A percentile compares a stretch with the other conserved stretches of the same genome.
These are phyloP conservation scores for Nephotettix cincticeps DNA, from an alignment of 1,140 invertebrate genomes.

Conservation along the genomic window DNA sequence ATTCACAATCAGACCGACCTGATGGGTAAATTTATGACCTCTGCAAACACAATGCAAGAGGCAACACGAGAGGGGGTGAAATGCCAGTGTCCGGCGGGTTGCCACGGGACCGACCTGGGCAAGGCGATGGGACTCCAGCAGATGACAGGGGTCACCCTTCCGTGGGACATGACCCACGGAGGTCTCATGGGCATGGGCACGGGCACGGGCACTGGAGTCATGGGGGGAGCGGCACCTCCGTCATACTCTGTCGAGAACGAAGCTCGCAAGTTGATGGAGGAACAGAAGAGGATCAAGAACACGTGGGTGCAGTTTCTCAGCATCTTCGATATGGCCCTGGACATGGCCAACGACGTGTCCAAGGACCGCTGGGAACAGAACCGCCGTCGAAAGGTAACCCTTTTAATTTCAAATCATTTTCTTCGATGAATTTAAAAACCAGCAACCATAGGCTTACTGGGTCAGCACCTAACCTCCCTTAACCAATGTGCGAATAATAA, in stretches of 20 bases:
- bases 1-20: too few relatives aligned
- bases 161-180: neutral
- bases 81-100: neutral
- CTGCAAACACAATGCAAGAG: neutral
- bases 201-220: too few relatives aligned
- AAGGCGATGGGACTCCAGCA: neutral
- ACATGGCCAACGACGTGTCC: slow-evolving; percentile 7
- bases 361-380: neutral
- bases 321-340: slow-evolving; percentile 6
- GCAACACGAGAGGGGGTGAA: neutral
- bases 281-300: slow-evolving; percentile 5
- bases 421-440: too few relatives aligned
- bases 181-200: too few relatives aligned
- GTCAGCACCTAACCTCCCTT: too few relatives aligned
- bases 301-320: slow-evolving; percentile 9
- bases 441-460: too few relatives aligned
- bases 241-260: neutral
- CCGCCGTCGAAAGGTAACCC: neutral
- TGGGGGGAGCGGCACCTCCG: too few relatives aligned
- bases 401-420: too few relatives aligned
- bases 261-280: neutral
- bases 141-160: neutral
- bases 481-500: too few relatives aligned
- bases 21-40: slow-evolving; percentile 7
- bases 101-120: neutral